A percentile compares a stretch with the other conserved stretches of the same genome.
Conservation (phyloP, 2,113 vertebrate genomes). For the Calidris pugnax region DNA sequence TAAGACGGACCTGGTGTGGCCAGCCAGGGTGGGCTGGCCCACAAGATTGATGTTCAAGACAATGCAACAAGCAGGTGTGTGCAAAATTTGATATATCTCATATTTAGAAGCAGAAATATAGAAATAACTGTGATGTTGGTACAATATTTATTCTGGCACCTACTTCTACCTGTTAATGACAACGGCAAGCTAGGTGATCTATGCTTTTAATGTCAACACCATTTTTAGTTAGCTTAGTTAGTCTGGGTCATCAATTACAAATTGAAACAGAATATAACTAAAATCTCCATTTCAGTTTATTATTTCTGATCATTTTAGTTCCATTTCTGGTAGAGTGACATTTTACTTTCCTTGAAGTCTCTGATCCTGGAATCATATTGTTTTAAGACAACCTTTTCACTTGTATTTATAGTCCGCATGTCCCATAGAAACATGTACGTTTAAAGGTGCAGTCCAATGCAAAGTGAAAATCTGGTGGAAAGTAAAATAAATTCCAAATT, state of each 20-base stretch:
- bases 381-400: not conserved
- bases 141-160: not conserved
- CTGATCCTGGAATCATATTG: not conserved
- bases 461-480: not conserved
- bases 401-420: not conserved
- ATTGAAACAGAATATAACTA: not conserved
- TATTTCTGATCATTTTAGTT: not conserved
- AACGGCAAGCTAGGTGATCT: not conserved
- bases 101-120: not conserved
- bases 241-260: not conserved
- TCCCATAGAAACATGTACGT: rapidly evolving
- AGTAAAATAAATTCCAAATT: not conserved
- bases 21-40: not conserved
- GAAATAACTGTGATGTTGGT: not conserved
- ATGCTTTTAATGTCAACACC: not conserved
- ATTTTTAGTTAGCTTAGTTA: not conserved
- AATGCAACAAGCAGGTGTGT: not conserved
- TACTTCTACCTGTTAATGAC: not conserved
- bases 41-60: not conserved
- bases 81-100: not conserved
- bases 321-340: not conserved
- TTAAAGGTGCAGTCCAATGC: not conserved
- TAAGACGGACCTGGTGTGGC: rapidly evolving
- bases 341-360: not conserved
- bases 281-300: not conserved